Base-by-base conservation (phyloP, 2,113 vertebrate species). In the Hymenochirus boettgeri region DNA sequence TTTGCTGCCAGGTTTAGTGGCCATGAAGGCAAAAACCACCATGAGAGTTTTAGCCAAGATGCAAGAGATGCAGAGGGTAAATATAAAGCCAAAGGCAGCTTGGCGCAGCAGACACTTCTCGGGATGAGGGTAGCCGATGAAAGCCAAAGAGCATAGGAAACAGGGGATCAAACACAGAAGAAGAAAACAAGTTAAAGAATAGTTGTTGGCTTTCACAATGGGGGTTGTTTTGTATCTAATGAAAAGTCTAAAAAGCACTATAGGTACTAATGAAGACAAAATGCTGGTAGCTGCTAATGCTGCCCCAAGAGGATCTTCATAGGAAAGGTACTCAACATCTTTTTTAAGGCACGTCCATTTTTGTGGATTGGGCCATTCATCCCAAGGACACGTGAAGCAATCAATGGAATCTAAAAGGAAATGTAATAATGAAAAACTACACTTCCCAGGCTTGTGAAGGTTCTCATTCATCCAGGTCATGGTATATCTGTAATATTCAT, bases 291-390 rank as follows among this genome's bases (percentile, higher is more conserved):
- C 13, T 5, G 70, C 71, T 33, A 75, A 24, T 22, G 55, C 45
- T 1, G 57, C n/a, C 5, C 71, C 27, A 4, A 84, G 71, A 9
- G 73, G 62, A 56, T 84, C 51, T 2, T 50, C 33, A 67, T 62
- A 80, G 23, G 77, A 75, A n/a, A 80, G 37, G 54, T 80, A 82
- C 62, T 80, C 78, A 56, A 71, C 65, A 24, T 66, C 62, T 70
- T 76, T 77, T 35, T 63, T 61, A 51, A 79, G 54, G 70, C 75
- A 76, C 10, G 9, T 23, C 15, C 67, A 69, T 33, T 71, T 50
- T 45, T 63, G 61, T 29, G 13, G 4, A 11, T 70, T 80, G 11
- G 79, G 73, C 74, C 80, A 77, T 19, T 76, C 70, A 61, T 82
- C 71, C 50, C 29, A 24, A 7, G 73, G 71, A 60, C 73, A 81